These are phyloP conservation scores for Tichodroma muraria DNA, from an alignment of 2,113 vertebrate species.

Conservation along the genomic window DNA sequence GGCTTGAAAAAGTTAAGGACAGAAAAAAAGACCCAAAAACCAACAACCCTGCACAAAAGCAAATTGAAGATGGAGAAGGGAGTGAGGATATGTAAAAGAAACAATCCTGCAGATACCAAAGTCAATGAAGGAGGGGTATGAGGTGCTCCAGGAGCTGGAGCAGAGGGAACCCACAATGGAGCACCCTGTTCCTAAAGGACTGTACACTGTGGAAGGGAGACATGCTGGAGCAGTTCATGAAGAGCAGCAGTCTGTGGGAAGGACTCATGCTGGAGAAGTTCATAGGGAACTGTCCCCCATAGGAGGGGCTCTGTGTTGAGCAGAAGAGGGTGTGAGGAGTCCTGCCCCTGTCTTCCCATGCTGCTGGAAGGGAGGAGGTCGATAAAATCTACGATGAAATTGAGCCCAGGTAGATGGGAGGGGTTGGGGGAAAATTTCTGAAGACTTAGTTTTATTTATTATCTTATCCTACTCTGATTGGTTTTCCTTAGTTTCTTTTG, in stretches of 20 bases:
- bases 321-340: background rate
- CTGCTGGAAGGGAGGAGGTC: fast-evolving
- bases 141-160: background rate
- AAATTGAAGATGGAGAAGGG: background rate
- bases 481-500: background rate
- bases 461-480: background rate
- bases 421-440: background rate
- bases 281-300: background rate
- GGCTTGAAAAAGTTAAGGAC: background rate
- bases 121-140: background rate
- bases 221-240: background rate
- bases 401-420: background rate
- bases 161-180: background rate
- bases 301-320: background rate
- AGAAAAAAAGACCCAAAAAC: background rate
- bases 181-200: background rate
- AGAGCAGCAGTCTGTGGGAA: background rate
- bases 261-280: background rate
- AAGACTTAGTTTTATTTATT: background rate
- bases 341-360: background rate
- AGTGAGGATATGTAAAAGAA: background rate
- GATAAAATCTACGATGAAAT: background rate
- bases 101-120: background rate
- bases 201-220: background rate
- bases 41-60: background rate